phyloP scores from a whole-genome alignment of 1,140 invertebrate species.

The Cepaea nemoralis region DNA sequence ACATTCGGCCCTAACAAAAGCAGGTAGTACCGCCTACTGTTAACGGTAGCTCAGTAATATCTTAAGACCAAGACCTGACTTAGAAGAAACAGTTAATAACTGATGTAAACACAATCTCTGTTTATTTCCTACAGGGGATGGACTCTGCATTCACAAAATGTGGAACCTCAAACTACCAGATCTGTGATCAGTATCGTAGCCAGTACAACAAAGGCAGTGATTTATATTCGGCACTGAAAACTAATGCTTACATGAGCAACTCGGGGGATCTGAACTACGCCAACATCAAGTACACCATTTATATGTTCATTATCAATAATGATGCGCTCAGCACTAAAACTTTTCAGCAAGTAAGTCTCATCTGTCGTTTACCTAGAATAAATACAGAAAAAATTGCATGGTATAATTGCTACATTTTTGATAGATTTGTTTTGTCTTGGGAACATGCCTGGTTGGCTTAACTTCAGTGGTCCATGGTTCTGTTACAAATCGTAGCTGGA shows the following conservation, averaged over 20 bases:
- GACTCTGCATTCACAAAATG: background rate
- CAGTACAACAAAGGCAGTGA: background rate
- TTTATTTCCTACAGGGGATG: conserved; percentile 9
- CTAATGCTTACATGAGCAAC: background rate
- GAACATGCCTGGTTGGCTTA: no score
- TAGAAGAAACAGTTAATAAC: no score
- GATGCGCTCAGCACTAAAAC: background rate
- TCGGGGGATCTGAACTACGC: background rate
- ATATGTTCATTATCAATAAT: background rate
- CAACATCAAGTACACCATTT: background rate
- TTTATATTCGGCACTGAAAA: background rate
- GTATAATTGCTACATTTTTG: no score
- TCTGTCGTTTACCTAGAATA: background rate
- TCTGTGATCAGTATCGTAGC: conserved; percentile 1
- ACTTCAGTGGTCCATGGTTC: no score
- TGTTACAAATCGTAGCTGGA: no score
- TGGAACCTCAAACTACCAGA: background rate
- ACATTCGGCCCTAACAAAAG: no score
- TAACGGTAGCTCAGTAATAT: no score
- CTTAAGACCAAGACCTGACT: no score
- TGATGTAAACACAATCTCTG: no score
- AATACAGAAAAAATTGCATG: no score
- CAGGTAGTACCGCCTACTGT: no score
- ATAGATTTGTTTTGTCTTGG: no score
- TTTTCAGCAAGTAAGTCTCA: conserved; percentile 3